phyloP scores from a whole-genome alignment of 1,140 invertebrate genomes.

The Yoshiicerus persimilis region DNA sequence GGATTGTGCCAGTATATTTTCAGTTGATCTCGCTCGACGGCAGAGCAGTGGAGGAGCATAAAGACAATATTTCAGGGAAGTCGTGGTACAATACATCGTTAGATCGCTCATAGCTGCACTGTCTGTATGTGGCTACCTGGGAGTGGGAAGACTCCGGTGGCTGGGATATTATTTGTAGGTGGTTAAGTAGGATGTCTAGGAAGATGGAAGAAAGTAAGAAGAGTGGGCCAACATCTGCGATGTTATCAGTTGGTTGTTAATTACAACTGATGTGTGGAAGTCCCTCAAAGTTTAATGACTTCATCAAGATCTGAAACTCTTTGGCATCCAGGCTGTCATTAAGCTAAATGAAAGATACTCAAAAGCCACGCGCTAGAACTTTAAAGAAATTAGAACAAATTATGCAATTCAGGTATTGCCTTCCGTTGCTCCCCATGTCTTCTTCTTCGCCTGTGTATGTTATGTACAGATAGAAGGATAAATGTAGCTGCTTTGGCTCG shows the following conservation, averaged over 20 bases:
- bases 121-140: background rate
- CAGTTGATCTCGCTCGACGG: background rate
- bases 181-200: background rate
- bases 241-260: constrained; percentile 49
- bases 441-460: background rate
- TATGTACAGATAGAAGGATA: background rate
- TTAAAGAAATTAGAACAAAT: constrained; percentile 51
- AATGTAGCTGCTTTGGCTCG: constrained; percentile 5
- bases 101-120: background rate
- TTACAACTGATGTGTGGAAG: constrained; percentile 49
- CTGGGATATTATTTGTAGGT: background rate
- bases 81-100: background rate
- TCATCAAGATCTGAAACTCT: constrained; percentile 49
- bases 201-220: constrained; percentile 17
- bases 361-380: constrained; percentile 42
- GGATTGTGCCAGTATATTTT: no score
- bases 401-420: constrained; percentile 50
- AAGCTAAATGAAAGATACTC: constrained; percentile 49
- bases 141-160: background rate
- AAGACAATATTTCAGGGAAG: background rate
- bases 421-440: constrained; percentile 34
- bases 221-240: constrained; percentile 45
- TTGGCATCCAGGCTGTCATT: constrained; percentile 46
- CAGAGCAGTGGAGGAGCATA: background rate
- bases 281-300: constrained; percentile 50